Percentiles rank a stretch among this genome's conserved stretches.
phyloP scores from a whole-genome alignment of 2,888 invertebrate genomes.

The Aspidapion aeneum region DNA sequence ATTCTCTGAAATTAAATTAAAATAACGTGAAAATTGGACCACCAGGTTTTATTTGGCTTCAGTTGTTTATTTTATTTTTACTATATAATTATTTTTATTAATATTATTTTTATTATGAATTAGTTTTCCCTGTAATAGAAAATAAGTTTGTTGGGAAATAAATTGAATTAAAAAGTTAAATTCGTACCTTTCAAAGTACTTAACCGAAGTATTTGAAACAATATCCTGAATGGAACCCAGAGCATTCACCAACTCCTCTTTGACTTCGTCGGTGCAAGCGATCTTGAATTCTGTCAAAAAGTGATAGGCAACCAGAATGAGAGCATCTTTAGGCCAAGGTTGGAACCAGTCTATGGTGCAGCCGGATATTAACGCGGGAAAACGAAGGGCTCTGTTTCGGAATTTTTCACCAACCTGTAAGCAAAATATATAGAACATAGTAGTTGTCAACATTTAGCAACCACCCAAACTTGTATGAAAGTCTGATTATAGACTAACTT shows the following conservation, averaged over 20 bases:
- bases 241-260: conserved; percentile 81
- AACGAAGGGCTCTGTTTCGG: conserved; percentile 82
- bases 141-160: no score
- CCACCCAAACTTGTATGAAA: no score
- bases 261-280: conserved; percentile 79
- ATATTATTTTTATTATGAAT: no score
- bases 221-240: conserved; percentile 93
- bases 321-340: conserved; percentile 95
- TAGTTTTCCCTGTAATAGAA: no score
- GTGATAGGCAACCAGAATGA: conserved; percentile 89
- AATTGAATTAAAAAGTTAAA: no score
- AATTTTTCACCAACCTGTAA: conserved; percentile 92
- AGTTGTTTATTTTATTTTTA: no score
- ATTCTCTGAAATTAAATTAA: no score
- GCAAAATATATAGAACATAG: not conserved
- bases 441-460: not conserved
- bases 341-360: conserved; percentile 99
- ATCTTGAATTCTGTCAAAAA: conserved; percentile 87
- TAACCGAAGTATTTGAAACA: conserved; percentile 78
- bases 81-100: no score
- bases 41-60: no score
- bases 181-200: conserved; percentile 74
- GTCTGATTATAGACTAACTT: no score
- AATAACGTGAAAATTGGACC: no score
- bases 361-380: conserved; percentile 94